These are phyloP conservation scores for Lasioglossum vierecki DNA, from an alignment of 2,888 invertebrate genomes.

Conservation along the genomic window DNA sequence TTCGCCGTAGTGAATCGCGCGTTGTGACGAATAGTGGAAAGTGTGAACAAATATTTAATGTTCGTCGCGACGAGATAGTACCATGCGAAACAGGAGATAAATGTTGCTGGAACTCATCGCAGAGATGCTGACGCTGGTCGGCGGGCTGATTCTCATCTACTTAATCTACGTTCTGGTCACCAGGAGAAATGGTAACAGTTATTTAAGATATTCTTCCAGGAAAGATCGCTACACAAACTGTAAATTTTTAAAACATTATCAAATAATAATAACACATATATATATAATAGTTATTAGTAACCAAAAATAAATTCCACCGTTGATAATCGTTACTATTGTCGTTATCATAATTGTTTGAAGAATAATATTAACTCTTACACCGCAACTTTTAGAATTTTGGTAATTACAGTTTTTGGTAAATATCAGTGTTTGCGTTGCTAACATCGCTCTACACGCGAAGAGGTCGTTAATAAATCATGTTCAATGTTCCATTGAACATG, in stretches of 20 bases:
- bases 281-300: too few relatives aligned
- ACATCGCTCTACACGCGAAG: neutral
- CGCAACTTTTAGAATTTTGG: neutral
- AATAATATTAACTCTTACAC: neutral
- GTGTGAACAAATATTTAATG: conserved; percentile 22
- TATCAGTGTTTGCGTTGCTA: neutral
- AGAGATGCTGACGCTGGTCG: conserved; percentile 81
- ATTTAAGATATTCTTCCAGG: neutral
- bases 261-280: too few relatives aligned
- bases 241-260: neutral
- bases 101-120: conserved; percentile 77
- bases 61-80: conserved; percentile 35
- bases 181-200: conserved; percentile 75
- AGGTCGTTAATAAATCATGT: neutral
- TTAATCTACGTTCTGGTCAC: conserved; percentile 77
- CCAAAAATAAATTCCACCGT: too few relatives aligned
- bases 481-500: neutral
- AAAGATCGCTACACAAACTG: neutral
- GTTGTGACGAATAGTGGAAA: conserved; percentile 7
- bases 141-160: conserved; percentile 79
- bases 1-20: conserved; percentile 6
- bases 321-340: too few relatives aligned
- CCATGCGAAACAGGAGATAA: conserved; percentile 73
- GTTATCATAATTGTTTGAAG: too few relatives aligned
- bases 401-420: neutral